These are phyloP conservation scores for Pinctada fucata DNA, from an alignment of 2,888 invertebrate genomes.

Conservation along the genomic window DNA sequence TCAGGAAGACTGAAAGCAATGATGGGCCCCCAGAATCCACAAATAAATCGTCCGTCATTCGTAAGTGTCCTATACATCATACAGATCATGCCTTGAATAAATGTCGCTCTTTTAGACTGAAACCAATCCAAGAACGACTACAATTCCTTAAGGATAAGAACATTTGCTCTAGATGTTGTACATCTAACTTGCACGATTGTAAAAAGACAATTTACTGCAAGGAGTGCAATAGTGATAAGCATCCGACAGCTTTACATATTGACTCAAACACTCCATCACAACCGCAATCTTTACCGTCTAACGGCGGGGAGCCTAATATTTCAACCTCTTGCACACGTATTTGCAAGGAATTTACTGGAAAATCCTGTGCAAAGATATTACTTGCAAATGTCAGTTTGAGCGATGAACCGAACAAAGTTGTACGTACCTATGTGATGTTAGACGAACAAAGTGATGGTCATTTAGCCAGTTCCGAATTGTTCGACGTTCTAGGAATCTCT, in stretches of 20 bases:
- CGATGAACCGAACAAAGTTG: conserved; percentile 14
- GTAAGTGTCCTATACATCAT: conserved; percentile 20
- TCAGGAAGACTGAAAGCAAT: background rate
- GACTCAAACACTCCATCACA: background rate
- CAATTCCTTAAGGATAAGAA: conserved; percentile 31
- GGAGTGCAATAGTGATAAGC: conserved; percentile 17
- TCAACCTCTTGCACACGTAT: conserved; percentile 1
- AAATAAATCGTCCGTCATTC: background rate
- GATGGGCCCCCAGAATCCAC: background rate
- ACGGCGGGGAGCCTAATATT: conserved; percentile 29
- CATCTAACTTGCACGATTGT: conserved; percentile 9
- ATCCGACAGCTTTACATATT: conserved; percentile 27
- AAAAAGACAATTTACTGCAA: conserved; percentile 20
- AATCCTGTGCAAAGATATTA: conserved; percentile 19
- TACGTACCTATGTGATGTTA: conserved; percentile 15
- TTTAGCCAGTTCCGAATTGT: conserved; percentile 7
- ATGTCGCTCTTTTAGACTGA: no score
- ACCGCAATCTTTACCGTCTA: conserved; percentile 10
- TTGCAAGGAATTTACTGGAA: conserved; percentile 8
- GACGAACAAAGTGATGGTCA: conserved; percentile 25
- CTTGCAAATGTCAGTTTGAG: background rate
- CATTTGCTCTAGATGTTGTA: conserved; percentile 33
- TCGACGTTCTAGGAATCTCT: background rate
- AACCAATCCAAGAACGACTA: conserved; percentile 22
- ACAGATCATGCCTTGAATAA: conserved; percentile 30